Evolutionary conservation across 2,113 vertebrate species (phyloP), one percentile per base, ranked within the genome.

Genomic region (Mustelus asterias): DNA sequence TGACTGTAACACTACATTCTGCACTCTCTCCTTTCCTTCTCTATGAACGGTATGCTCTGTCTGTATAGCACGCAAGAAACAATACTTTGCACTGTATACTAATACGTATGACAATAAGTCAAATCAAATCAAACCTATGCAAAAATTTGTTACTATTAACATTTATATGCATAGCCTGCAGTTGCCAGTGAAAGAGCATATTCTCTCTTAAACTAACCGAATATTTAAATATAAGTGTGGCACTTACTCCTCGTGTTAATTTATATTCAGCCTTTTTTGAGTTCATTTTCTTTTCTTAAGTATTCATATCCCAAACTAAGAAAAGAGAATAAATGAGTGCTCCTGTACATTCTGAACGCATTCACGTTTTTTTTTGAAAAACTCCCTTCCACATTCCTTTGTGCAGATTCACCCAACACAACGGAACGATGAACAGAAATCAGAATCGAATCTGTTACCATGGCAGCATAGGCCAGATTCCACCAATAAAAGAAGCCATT

Each of bases 401-500:
- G 94, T 95, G 69, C 94, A 95, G 67, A 72, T 76, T 95, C 94
- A 72, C 54, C 67, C 94, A 95, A 48, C 94, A 95, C 69, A 72
- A 65, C 5, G 26, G 67, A 72, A n/a, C 69, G 65, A 54, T 95
- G 94, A 76, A 95, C 37, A 95, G 69, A 54, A 54, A 70, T 72
- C 41, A 33, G 69, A 54, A 72, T 95, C 24, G 67, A 95, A 48
- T 44, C 24, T 18, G 94, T 95, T 95, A 29, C 94, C 69, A 95
- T 95, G 94, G 69, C 94, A 72, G 94, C 94, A 22, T 48, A 72
- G 67, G 41, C 20, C 94, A 95, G 94, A 70, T 44, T 95, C 94
- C 69, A 95, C 94, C 94, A 95, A 95, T 95, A 76, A 95, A 54
- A 76, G 69, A 48, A 72, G 94, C 13, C 94, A 69, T 95, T 95